Evolutionary conservation across 1,140 invertebrate species (phyloP).

Genomic region (Philaenus spumarius): DNA sequence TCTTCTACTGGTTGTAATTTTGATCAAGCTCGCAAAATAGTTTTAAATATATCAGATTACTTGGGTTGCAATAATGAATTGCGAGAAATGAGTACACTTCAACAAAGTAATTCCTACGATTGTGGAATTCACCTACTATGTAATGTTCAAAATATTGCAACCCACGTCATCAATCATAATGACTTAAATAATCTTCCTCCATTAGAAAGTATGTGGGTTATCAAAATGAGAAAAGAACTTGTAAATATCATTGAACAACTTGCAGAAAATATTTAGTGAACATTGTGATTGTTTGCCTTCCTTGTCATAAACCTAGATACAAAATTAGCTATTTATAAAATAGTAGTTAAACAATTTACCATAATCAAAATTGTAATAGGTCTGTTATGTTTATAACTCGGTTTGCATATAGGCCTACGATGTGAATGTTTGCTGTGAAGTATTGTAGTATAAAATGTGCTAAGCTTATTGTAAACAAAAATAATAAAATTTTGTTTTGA

Average conservation of each 20-base stretch:
- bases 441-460: too few relatives aligned
- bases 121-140: constrained; percentile 75
- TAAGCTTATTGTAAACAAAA: too few relatives aligned
- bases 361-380: too few relatives aligned
- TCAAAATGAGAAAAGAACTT: background rate
- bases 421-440: too few relatives aligned
- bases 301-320: too few relatives aligned
- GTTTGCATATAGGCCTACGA: too few relatives aligned
- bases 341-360: too few relatives aligned
- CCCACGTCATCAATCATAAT: constrained; percentile 5
- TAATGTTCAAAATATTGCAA: constrained; percentile 50
- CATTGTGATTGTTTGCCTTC: too few relatives aligned
- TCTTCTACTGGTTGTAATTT: constrained; percentile 56
- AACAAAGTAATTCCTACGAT: constrained; percentile 73
- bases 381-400: too few relatives aligned
- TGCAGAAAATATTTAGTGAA: too few relatives aligned
- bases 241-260: background rate
- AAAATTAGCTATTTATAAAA: too few relatives aligned
- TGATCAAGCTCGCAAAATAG: constrained; percentile 47
- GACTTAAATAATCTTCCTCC: background rate
- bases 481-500: too few relatives aligned
- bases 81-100: constrained; percentile 50
- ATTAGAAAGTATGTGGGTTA: background rate
- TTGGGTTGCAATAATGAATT: constrained; percentile 37
- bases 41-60: constrained; percentile 49